Evolutionary conservation across 2,888 invertebrate genomes (phyloP), one percentile per base, ranked within the genome.

Genomic region (Dusona sp.): DNA sequence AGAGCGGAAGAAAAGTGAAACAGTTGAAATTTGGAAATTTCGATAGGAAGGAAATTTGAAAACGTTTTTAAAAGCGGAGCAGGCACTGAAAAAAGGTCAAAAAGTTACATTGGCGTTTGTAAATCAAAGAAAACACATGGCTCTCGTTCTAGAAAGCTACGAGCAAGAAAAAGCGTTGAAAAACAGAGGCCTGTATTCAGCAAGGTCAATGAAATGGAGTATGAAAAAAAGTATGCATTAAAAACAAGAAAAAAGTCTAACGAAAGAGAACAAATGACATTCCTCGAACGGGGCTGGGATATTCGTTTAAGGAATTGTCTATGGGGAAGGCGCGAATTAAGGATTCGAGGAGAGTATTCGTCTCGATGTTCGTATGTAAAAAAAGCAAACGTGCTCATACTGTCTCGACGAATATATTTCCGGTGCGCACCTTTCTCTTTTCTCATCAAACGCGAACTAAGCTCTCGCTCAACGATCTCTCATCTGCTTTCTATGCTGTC

Each of bases 381-480:
- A 75, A 25, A 38, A 75, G 16, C 29, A 51, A 70, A 80, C 84
- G 78, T 73, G 78, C 83, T 48, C 64, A 38, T 74, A 80, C 65
- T 22, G 33, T 64, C 79, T 72, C 72, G 64, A 33, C 64, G 64
- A 72, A 73, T 77, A 72, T 70, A 67, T 38, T 80, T 86, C 86
- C 87, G 83, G 73, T 84, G 77, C 65, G 48, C 67, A 80, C 84
- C 84, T 83, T 87, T 87, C 87, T 87, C 83, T 85, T 87, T 83
- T 78, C 51, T 61, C 70, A 61, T 72, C 83, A 48, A 54, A 22
- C 48, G 11, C 42, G 42, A 54, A 51, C 54, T 38, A 54, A 73
- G 38, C 33, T 61, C 57, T 68, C 68, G 38, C 54, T 78, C 78
- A 25, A 48, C 65, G 65, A 73, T 73, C 65, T 51, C 65, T 67